Conservation (phyloP, 2,888 invertebrate species). For the Coecobrya sp. region DNA sequence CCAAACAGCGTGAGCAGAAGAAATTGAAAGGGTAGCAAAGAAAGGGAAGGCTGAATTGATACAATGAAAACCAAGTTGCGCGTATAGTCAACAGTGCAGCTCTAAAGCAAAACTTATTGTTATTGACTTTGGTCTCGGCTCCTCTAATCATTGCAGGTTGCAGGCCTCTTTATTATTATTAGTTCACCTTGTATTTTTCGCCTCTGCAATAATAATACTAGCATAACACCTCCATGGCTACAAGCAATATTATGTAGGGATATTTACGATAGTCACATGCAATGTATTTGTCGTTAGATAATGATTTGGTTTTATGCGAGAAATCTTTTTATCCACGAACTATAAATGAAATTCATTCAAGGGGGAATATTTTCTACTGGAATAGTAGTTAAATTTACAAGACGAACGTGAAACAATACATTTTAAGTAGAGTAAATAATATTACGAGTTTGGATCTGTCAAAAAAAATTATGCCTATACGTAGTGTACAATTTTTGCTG, state of each 20-base stretch:
- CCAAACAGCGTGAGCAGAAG: background rate
- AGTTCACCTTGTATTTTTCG: constrained; percentile 61
- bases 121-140: constrained; percentile 43
- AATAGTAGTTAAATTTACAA: too few species aligned
- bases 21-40: constrained; percentile 29
- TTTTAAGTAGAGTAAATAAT: too few species aligned
- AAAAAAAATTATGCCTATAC: too few species aligned
- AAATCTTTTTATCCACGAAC: too few species aligned
- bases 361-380: too few species aligned
- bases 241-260: background rate
- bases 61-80: background rate
- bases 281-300: background rate
- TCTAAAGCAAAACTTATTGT: constrained; percentile 5
- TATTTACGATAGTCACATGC: background rate
- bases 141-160: background rate
- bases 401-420: too few species aligned
- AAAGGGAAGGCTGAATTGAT: constrained; percentile 12
- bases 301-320: too few species aligned
- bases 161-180: constrained; percentile 23
- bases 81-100: background rate
- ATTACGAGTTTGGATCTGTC: too few species aligned
- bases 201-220: constrained; percentile 16
- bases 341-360: too few species aligned
- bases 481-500: too few species aligned
- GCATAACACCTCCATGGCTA: background rate